Evolutionary conservation across 2,797 vertebrate species (phyloP).

Genomic region (Prunella strophiata): DNA sequence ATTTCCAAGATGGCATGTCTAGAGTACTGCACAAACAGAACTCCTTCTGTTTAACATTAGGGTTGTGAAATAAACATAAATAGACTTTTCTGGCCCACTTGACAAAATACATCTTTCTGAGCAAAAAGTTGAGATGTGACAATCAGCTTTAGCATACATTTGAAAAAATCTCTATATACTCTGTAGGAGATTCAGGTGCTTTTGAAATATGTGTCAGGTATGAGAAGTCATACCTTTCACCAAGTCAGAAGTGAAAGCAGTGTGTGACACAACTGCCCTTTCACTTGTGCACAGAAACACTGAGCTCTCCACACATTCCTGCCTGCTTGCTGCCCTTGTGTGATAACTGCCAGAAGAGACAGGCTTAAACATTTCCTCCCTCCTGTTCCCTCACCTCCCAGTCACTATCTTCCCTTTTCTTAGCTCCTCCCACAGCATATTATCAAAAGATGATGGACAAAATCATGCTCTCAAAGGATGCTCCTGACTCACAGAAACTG

Average conservation of each 20-base stretch:
- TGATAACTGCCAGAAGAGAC: not conserved
- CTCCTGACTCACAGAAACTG: not conserved
- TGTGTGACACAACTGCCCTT: not conserved
- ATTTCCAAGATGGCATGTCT: not conserved
- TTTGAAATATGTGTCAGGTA: not conserved
- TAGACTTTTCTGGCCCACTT: not conserved
- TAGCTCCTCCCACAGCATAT: not conserved
- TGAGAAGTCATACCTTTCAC: not conserved
- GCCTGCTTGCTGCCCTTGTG: not conserved
- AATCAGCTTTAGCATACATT: rapidly evolving
- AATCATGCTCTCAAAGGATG: not conserved
- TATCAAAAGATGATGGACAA: not conserved
- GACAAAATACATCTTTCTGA: not conserved
- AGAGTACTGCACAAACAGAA: not conserved
- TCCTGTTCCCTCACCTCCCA: not conserved
- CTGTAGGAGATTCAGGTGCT: not conserved
- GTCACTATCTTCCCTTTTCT: not conserved
- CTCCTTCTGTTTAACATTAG: not conserved
- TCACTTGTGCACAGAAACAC: not conserved
- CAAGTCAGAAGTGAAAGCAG: not conserved
- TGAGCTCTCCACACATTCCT: not conserved
- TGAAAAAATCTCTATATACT: not conserved
- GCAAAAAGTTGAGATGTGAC: not conserved
- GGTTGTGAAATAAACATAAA: not conserved
- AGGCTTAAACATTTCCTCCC: not conserved